phyloP scores from a whole-genome alignment of 2,797 vertebrate genomes.

The Lepus oiostolus region DNA sequence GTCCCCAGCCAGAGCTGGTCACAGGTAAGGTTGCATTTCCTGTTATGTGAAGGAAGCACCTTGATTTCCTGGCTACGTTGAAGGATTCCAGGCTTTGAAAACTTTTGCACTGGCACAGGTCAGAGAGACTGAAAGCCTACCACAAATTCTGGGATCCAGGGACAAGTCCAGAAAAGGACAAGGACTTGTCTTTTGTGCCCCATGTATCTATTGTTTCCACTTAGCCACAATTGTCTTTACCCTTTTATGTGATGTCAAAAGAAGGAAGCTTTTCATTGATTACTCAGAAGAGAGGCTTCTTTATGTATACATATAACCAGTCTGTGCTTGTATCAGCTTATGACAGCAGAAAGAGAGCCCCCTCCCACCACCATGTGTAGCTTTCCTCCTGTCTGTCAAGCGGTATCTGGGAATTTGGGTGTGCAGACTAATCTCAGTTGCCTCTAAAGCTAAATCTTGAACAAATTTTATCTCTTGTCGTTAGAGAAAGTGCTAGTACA shows the following conservation, averaged over 20 bases:
- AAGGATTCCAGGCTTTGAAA: constrained; percentile 5
- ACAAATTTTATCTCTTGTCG: constrained; percentile 26
- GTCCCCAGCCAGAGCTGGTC: not conserved
- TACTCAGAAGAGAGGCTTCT: not conserved
- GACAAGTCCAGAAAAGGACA: not conserved
- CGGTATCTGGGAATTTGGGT: not conserved
- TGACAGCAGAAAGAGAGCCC: not conserved
- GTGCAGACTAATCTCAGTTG: not conserved
- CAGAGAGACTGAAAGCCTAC: constrained; percentile 9
- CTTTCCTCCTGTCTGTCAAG: constrained; percentile 1
- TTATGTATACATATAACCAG: not conserved
- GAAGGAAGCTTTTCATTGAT: not conserved
- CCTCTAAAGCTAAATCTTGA: constrained; percentile 2
- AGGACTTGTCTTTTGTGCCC: not conserved
- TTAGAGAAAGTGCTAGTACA: constrained; percentile 18
- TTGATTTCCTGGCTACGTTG: not conserved
- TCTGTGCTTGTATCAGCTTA: not conserved
- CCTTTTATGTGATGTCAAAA: not conserved
- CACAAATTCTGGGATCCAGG: not conserved
- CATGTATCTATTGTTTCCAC: not conserved
- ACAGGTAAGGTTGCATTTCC: not conserved
- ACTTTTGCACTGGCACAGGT: not conserved
- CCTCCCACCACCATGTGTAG: not conserved
- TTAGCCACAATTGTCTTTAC: not conserved
- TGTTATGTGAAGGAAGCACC: not conserved